phyloP scores from a whole-genome alignment of 2,888 invertebrate species.

The Drosophila fungiperda region DNA sequence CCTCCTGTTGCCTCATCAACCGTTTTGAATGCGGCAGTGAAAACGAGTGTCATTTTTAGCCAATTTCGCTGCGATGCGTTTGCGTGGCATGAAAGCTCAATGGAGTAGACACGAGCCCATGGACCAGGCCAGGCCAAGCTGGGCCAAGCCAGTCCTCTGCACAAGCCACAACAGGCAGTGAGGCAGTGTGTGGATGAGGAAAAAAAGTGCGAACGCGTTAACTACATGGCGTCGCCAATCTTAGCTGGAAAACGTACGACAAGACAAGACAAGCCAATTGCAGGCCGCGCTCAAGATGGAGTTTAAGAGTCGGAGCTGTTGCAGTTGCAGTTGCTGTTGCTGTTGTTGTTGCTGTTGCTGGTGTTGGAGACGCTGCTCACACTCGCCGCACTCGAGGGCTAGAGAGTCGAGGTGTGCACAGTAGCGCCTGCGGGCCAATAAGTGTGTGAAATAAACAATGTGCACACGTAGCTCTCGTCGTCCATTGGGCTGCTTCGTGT shows the following conservation, averaged over 20 bases:
- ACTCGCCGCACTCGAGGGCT: slow-evolving; percentile 13
- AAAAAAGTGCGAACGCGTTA: slow-evolving; percentile 80
- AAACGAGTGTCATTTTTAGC: slow-evolving; percentile 79
- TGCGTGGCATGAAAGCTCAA: slow-evolving; percentile 80
- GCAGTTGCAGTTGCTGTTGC: slow-evolving; percentile 4
- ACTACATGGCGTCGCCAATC: slow-evolving; percentile 80
- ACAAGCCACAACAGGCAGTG: slow-evolving; percentile 29
- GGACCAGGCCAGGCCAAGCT: slow-evolving; percentile 37
- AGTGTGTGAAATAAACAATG: slow-evolving; percentile 81
- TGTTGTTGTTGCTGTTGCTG: neutral
- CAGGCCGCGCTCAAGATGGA: slow-evolving; percentile 44
- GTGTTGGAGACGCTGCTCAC: slow-evolving; percentile 9
- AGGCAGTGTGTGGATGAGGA: slow-evolving; percentile 24
- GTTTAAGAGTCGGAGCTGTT: slow-evolving; percentile 22
- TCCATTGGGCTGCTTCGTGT: slow-evolving; percentile 64
- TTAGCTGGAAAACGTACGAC: slow-evolving; percentile 80
- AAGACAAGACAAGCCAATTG: slow-evolving; percentile 78
- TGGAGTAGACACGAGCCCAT: slow-evolving; percentile 77
- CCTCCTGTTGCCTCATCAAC: neutral
- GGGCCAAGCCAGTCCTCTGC: slow-evolving; percentile 15
- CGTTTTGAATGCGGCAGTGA: slow-evolving; percentile 45
- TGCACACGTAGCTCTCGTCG: slow-evolving; percentile 68
- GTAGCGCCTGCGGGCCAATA: slow-evolving; percentile 80
- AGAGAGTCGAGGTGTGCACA: slow-evolving; percentile 56
- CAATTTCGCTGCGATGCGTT: slow-evolving; percentile 75